phyloP scores from a whole-genome alignment of 2,113 vertebrate genomes.

The Xiphias gladius region DNA sequence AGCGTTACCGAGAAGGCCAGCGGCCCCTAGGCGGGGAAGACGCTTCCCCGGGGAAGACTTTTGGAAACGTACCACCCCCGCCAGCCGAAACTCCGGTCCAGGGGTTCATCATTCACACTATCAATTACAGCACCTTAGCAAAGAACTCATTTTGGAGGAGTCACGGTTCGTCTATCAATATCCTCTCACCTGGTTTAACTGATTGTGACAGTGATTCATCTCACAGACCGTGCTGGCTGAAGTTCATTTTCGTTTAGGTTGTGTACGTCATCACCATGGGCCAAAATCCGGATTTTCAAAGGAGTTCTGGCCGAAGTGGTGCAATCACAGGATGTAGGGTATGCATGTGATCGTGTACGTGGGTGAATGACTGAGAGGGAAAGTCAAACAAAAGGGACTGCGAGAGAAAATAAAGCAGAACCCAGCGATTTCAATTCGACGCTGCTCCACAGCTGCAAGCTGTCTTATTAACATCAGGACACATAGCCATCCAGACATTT shows the following conservation, averaged over 20 bases:
- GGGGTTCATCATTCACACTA: constrained; percentile 74
- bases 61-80: constrained; percentile 76
- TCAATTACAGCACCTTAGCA: constrained; percentile 72
- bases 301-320: background rate
- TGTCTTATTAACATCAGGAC: constrained; percentile 52
- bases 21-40: constrained; percentile 80
- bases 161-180: constrained; percentile 38
- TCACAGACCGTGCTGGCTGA: background rate
- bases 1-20: constrained; percentile 81
- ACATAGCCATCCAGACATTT: constrained; percentile 44
- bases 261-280: background rate
- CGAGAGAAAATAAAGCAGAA: background rate
- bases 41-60: constrained; percentile 82
- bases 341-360: background rate
- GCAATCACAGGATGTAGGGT: background rate
- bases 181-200: constrained; percentile 37
- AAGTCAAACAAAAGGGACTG: background rate
- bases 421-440: background rate
- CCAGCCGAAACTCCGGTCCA: constrained; percentile 59
- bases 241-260: constrained; percentile 7
- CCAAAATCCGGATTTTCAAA: background rate
- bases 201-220: constrained; percentile 25
- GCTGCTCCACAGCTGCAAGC: constrained; percentile 28
- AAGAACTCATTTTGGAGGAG: constrained; percentile 50
- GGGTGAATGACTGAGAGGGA: background rate